phyloP scores from a whole-genome alignment of 2,797 vertebrate genomes.

The Borostomias antarcticus region DNA sequence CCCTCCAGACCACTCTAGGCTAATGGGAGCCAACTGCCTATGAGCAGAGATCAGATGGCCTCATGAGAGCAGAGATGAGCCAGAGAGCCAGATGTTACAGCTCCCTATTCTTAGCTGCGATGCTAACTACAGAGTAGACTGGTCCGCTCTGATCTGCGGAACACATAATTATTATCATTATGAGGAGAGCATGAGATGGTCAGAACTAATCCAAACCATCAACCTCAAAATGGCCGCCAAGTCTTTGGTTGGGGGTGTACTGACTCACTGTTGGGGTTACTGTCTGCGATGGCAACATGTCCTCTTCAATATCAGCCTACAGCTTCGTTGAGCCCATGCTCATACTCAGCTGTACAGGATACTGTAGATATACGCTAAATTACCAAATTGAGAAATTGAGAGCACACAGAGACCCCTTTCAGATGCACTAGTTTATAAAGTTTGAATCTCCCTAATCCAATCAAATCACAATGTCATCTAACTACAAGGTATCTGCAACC shows the following conservation, averaged over 20 bases:
- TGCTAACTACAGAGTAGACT: conserved; percentile 1
- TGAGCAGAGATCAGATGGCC: background rate
- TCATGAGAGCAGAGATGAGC: background rate
- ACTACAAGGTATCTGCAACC: no score
- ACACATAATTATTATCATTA: conserved; percentile 2
- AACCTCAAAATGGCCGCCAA: background rate
- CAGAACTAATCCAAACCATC: background rate
- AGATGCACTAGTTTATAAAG: no score
- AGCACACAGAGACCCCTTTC: no score
- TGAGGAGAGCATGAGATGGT: background rate
- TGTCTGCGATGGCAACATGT: background rate
- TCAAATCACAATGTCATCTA: no score
- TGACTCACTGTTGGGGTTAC: background rate
- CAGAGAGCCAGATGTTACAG: background rate
- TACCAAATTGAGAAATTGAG: no score
- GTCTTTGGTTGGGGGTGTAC: background rate
- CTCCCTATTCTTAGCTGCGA: background rate
- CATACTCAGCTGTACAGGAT: no score
- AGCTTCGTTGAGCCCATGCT: background rate
- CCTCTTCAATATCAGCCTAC: background rate
- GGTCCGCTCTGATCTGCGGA: background rate
- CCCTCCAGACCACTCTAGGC: background rate
- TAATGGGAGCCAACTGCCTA: background rate
- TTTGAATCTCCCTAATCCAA: no score
- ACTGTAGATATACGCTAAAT: no score